A percentile compares a stretch with the other conserved stretches of the same genome.
phyloP scores from a whole-genome alignment of 1,140 invertebrate species.

The Aporrectodea caliginosa region DNA sequence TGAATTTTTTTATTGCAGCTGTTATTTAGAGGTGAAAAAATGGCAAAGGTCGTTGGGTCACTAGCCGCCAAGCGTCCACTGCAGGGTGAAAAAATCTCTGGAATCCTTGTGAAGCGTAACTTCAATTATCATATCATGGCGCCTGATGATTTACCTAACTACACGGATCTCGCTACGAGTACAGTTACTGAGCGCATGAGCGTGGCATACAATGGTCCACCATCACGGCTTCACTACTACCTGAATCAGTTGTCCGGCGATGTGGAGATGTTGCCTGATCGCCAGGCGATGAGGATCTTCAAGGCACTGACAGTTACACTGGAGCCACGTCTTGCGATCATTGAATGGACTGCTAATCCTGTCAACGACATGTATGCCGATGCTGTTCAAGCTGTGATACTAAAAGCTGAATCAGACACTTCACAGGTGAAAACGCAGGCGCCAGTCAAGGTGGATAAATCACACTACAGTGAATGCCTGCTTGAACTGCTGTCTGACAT shows the following conservation, averaged over 20 bases:
- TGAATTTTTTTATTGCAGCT: conserved; percentile 57
- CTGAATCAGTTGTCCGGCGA: conserved; percentile 77
- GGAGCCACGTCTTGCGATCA: conserved; percentile 76
- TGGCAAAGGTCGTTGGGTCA: conserved; percentile 92
- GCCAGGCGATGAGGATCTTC: conserved; percentile 67
- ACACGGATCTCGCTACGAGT: conserved; percentile 91
- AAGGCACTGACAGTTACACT: conserved; percentile 73
- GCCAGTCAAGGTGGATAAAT: conserved; percentile 44
- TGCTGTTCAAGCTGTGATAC: conserved; percentile 73
- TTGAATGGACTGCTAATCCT: conserved; percentile 92
- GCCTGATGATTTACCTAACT: conserved; percentile 86
- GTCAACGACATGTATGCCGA: conserved; percentile 98
- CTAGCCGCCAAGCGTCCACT: conserved; percentile 78
- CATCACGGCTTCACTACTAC: conserved; percentile 75
- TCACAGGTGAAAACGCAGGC: conserved; percentile 46
- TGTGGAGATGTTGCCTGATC: conserved; percentile 65
- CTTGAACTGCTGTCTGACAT: conserved; percentile 75
- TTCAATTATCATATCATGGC: conserved; percentile 96
- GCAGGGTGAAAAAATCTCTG: conserved; percentile 76
- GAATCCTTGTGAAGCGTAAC: conserved; percentile 92
- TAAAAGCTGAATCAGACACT: conserved; percentile 50
- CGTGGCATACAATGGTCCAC: conserved; percentile 76
- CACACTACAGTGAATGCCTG: conserved; percentile 71
- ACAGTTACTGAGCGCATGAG: conserved; percentile 86
- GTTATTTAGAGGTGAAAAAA: conserved; percentile 94